phyloP scores from a whole-genome alignment of 1,140 invertebrate species.

The Papilio polyxenes region DNA sequence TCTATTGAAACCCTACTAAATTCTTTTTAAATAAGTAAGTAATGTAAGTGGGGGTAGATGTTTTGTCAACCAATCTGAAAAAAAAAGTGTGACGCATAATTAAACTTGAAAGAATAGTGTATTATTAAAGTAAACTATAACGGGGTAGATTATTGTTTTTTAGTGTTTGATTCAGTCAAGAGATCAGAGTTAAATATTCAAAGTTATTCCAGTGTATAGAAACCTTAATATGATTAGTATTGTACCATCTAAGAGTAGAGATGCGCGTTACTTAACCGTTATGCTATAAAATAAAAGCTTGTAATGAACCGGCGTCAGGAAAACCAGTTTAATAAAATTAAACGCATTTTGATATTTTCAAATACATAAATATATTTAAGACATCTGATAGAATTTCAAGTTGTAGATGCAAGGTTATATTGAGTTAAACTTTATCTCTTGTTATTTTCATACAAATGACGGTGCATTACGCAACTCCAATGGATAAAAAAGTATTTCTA shows the following conservation, averaged over 20 bases:
- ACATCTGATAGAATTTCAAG: neutral
- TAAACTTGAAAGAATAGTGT: too few species aligned
- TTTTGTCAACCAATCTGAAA: too few species aligned
- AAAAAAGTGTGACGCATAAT: too few species aligned
- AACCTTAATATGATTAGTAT: neutral
- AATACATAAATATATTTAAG: neutral
- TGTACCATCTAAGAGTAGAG: neutral
- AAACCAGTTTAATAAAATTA: constrained; percentile 20
- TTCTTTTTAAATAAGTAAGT: too few species aligned
- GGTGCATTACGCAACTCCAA: neutral
- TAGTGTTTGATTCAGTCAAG: too few species aligned
- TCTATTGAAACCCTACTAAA: neutral
- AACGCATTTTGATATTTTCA: neutral
- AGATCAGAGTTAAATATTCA: too few species aligned
- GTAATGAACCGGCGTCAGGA: neutral
- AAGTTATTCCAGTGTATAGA: neutral
- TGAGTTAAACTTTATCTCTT: neutral
- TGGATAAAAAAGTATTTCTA: too few species aligned
- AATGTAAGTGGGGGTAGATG: too few species aligned
- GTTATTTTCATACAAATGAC: neutral
- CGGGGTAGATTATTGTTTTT: too few species aligned
- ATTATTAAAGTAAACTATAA: too few species aligned
- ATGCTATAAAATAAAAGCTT: constrained; percentile 9
- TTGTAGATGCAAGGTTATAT: neutral
- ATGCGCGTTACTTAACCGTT: constrained; percentile 1